Base-by-base conservation (phyloP, 2,888 invertebrate species). In the Psylliodes chrysocephalus region DNA sequence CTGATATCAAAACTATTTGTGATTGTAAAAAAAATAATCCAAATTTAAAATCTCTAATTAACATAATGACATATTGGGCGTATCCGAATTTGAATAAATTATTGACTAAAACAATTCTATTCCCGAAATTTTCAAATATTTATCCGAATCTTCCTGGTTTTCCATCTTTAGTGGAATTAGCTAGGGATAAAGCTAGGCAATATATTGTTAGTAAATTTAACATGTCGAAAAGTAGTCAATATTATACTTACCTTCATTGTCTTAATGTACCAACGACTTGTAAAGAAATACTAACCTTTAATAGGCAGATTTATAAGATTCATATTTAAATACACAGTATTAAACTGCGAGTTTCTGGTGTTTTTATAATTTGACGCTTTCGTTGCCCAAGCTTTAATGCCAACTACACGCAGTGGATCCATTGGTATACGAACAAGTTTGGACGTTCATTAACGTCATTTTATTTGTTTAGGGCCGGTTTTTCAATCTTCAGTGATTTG, bases 241-340 rank as follows among this genome's bases (percentile, higher is more conserved):
- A 49, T 49, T 49, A 49, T 12, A 49, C 49, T 49, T 49, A 28
- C 15, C 8, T 49, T 14, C 4, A 49, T 15, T 10, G 14, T 49
- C 14, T 49, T 15, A 1, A 28, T 15, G 30, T 49, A 49, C 49
- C 25, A 17, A 15, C 3, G 12, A 10, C 5, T 28, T 49, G 15
- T n/a, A 49, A 28, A 30, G 14, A 49, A 10, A 49, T 49, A 8
- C 14, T 49, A 10, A 7, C 28, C 14, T 49, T 28, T 49, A 17
- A 30, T 4, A 49, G 12, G 15, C 14, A 28, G 8, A 28, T 49
- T 28, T 49, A 49, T 28, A 28, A 15, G 1, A 15, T 49, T n/a
- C 10, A 49, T 15, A 10, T 35, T 35, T 30, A n/a, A n/a, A n/a
- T n/a, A n/a, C n/a, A n/a, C n/a, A n/a, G n/a, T n/a, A n/a, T n/a